Evolutionary conservation across 2,797 vertebrate genomes (phyloP), one percentile per base, ranked within the genome.

Genomic region (Phalloptychus januarius): DNA sequence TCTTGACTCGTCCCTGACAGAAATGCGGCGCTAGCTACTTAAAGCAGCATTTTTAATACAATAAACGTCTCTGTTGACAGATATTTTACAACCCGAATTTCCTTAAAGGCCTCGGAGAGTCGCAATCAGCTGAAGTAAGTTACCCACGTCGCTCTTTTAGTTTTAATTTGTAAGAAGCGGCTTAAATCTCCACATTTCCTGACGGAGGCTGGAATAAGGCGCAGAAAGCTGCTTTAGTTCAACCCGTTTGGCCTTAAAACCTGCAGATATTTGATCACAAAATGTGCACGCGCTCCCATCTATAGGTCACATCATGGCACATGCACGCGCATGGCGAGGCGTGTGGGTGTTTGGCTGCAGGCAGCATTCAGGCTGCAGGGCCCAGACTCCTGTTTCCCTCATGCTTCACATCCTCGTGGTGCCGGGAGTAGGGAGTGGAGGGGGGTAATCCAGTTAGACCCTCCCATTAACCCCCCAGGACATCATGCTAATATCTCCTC

Each of bases 361-460:
- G 87, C 91, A 63, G 11, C 2, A 54, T 58, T 58, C 77, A 54
- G 94, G 90, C 95, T 94, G 56, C 78, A 87, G 81, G 87, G 95
- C 95, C 84, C 93, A 94, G 94, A 93, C 96, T 96, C 95, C 96
- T 97, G 96, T 96, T 97, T 96, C 33, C 96, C 96, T 97, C 96
- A 97, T 96, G 97, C 95, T 95, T 95, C 97, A 96, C 95, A 96
- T 96, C 96, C 95, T 91, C 36, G 0, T 65, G 63, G 18, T 23
- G 18, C 61, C 18, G 13, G 12, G 28, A 38, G 2, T 5, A 33
- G 90, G 91, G 94, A 91, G 92, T 91, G 92, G 94, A 94, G 16
- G 38, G 92, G 92, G 93, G 94, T 73, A 79, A 82, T 85, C 74
- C 89, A 80, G 40, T 23, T 48, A 72, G 44, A 33, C 2, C 20